Percentiles rank a stretch among this genome's conserved stretches.
phyloP scores from a whole-genome alignment of 1,140 invertebrate species.

The Amyelois transitella region DNA sequence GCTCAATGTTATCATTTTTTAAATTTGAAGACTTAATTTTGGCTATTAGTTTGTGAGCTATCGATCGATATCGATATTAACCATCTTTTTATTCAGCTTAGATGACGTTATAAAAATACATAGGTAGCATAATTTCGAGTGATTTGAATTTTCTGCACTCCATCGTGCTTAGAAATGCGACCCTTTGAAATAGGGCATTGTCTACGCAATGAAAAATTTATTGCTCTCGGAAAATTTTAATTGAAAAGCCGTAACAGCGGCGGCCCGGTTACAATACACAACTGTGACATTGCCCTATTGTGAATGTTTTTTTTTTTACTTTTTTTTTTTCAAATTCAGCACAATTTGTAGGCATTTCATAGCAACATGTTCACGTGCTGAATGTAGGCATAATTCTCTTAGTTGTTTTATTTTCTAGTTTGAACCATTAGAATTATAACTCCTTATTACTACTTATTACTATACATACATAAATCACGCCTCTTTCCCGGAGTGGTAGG shows the following conservation, averaged over 20 bases:
- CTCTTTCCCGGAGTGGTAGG: no score
- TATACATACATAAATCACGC: no score
- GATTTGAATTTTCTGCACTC: conserved; percentile 34
- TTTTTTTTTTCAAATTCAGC: not conserved
- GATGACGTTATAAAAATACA: no score
- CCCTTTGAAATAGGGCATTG: conserved; percentile 39
- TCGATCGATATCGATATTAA: no score
- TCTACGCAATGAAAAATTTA: conserved; percentile 64
- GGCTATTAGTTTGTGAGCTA: no score
- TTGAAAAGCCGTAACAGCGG: conserved; percentile 37
- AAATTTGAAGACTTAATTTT: no score
- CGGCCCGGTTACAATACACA: not conserved
- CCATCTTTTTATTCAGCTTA: no score
- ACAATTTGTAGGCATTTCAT: conserved; percentile 3
- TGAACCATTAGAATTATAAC: no score
- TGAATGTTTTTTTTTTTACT: not conserved
- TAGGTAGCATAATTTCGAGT: not conserved
- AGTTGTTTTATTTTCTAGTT: no score
- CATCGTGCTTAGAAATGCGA: conserved; percentile 26
- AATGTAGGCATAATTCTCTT: not conserved
- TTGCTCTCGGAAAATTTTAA: conserved; percentile 58
- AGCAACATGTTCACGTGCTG: not conserved
- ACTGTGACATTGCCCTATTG: not conserved
- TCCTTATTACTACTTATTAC: no score
- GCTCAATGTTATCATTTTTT: no score